Conservation (phyloP, 2,113 vertebrate genomes). For the Heptranchias perlo region DNA sequence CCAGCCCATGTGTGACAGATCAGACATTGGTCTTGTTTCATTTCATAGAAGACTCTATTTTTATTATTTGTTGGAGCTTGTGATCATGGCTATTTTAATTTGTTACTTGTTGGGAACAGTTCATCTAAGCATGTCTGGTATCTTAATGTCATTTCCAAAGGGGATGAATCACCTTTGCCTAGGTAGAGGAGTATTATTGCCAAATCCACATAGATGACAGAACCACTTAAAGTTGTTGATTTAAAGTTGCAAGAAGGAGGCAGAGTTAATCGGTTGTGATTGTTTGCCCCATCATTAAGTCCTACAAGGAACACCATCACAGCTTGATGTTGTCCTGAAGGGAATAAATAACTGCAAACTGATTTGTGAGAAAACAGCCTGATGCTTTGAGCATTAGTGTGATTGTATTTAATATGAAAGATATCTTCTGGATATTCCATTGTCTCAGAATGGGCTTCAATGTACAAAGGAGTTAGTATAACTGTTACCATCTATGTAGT, state of each 20-base stretch:
- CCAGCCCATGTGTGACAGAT: not conserved
- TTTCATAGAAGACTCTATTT: not conserved
- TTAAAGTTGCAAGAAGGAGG: not conserved
- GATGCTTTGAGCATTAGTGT: not conserved
- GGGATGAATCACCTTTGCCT: not conserved
- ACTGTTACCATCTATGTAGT: not conserved
- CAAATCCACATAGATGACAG: not conserved
- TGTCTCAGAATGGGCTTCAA: not conserved
- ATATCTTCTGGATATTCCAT: not conserved
- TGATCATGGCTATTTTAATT: not conserved
- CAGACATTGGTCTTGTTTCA: not conserved
- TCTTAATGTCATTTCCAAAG: not conserved
- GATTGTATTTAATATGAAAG: not conserved
- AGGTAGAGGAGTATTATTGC: not conserved
- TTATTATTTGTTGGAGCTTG: not conserved
- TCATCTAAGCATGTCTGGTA: not conserved
- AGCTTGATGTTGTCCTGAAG: not conserved
- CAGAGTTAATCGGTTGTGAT: not conserved
- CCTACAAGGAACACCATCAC: not conserved
- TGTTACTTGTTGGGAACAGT: not conserved
- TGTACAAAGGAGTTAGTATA: not conserved
- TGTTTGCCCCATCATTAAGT: not conserved
- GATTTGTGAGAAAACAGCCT: not conserved
- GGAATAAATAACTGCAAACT: not conserved
- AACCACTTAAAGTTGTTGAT: not conserved